Conservation (phyloP, 2,888 invertebrate genomes). For the Selenia dentaria region DNA sequence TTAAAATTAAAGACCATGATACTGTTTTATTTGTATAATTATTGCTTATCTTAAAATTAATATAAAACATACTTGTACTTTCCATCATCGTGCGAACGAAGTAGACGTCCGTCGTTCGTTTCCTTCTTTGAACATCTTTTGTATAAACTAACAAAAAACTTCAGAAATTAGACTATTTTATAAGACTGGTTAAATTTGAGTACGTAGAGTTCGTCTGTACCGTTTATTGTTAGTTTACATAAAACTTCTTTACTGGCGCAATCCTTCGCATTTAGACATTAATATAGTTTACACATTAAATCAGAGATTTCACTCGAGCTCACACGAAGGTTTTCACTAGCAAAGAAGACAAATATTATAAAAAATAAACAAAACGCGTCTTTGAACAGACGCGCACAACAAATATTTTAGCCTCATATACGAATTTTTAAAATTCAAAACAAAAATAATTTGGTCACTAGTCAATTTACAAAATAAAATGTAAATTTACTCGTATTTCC, state of each 20-base stretch:
- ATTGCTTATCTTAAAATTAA: conserved; percentile 31
- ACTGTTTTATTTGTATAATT: conserved; percentile 9
- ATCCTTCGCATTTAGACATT: conserved; percentile 9
- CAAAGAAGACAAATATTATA: conserved; percentile 10
- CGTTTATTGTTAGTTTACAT: conserved; percentile 15
- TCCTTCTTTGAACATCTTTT: conserved; percentile 11
- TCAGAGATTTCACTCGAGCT: not conserved
- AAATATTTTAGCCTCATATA: conserved; percentile 23
- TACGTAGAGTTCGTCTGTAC: too few species aligned
- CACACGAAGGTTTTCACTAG: conserved; percentile 18
- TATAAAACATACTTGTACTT: conserved; percentile 33
- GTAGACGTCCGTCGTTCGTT: conserved; percentile 11
- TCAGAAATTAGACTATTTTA: too few species aligned
- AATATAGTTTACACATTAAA: not conserved
- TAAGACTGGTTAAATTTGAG: too few species aligned
- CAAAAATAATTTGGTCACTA: conserved; percentile 11
- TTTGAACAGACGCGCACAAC: conserved; percentile 31
- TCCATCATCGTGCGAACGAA: conserved; percentile 14
- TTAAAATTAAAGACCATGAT: too few species aligned
- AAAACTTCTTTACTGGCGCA: conserved; percentile 1
- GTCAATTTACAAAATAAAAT: conserved; percentile 9
- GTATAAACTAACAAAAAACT: conserved; percentile 20
- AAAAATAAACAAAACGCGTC: conserved; percentile 20
- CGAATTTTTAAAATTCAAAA: conserved; percentile 31
- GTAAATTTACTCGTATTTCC: conserved; percentile 18